Conservation (phyloP, 2,113 vertebrate species). For the Oophaga pumilio region DNA sequence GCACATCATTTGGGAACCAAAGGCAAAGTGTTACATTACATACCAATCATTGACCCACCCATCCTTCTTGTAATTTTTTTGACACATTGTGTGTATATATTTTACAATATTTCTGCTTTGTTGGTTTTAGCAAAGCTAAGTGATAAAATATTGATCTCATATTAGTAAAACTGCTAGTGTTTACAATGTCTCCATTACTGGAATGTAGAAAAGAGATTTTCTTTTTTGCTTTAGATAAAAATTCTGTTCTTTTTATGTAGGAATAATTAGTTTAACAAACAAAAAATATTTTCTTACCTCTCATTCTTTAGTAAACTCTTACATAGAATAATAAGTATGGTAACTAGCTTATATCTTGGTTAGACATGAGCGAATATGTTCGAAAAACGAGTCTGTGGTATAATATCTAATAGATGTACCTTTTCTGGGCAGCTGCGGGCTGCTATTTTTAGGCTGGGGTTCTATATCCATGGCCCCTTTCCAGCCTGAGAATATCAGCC, state of each 20-base stretch:
- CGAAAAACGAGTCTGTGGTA: no score
- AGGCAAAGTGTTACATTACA: not conserved
- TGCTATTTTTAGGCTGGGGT: no score
- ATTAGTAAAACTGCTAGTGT: not conserved
- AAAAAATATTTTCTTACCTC: not conserved
- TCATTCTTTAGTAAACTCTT: not conserved
- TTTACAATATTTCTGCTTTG: slow-evolving; percentile 2
- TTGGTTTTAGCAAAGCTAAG: slow-evolving; percentile 9
- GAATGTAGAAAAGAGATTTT: not conserved
- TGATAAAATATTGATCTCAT: slow-evolving; percentile 8
- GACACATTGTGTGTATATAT: not conserved
- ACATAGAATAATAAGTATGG: no score
- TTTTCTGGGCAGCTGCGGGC: no score
- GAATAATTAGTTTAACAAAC: not conserved
- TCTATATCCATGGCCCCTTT: no score
- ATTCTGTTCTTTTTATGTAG: not conserved
- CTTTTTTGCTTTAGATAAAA: not conserved
- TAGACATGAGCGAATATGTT: no score
- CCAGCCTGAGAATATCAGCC: no score
- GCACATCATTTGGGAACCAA: slow-evolving; percentile 11
- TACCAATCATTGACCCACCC: not conserved
- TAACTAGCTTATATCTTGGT: no score
- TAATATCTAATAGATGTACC: no score
- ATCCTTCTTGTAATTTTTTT: not conserved
- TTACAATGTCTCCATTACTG: not conserved